Conservation (phyloP, 1,140 invertebrate genomes). For the Triops longicaudatus region DNA sequence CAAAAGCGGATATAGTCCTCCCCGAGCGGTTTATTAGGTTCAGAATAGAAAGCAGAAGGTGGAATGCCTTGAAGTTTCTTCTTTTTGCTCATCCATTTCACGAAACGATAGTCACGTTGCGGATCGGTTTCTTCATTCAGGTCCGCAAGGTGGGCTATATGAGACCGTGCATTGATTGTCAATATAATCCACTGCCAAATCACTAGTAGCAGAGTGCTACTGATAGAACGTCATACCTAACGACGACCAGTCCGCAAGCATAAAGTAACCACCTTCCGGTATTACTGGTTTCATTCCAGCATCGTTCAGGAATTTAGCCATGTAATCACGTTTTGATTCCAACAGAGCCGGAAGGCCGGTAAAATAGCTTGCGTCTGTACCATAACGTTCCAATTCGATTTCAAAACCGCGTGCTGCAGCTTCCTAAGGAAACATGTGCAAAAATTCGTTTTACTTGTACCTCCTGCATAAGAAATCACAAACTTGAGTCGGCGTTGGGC, state of each 20-base stretch:
- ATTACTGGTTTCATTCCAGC: constrained; percentile 83
- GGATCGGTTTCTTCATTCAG: constrained; percentile 57
- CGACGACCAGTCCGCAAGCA: constrained; percentile 84
- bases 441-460: background rate
- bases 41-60: constrained; percentile 83
- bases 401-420: constrained; percentile 86
- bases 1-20: constrained; percentile 82
- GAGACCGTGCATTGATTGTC: constrained; percentile 22
- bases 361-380: constrained; percentile 76
- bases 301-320: constrained; percentile 65
- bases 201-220: background rate
- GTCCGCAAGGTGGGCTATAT: constrained; percentile 50
- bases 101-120: constrained; percentile 82
- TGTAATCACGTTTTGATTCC: constrained; percentile 70
- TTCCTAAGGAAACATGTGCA: constrained; percentile 64
- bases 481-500: constrained; percentile 63
- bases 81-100: constrained; percentile 90
- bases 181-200: no score
- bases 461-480: background rate
- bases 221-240: constrained; percentile 47
- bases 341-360: constrained; percentile 65
- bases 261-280: constrained; percentile 95
- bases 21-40: constrained; percentile 67
- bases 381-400: constrained; percentile 62
- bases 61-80: constrained; percentile 90